A percentile compares a stretch with the other conserved stretches of the same genome.
phyloP scores from a whole-genome alignment of 2,797 vertebrate species.

The Chelon labrosus region DNA sequence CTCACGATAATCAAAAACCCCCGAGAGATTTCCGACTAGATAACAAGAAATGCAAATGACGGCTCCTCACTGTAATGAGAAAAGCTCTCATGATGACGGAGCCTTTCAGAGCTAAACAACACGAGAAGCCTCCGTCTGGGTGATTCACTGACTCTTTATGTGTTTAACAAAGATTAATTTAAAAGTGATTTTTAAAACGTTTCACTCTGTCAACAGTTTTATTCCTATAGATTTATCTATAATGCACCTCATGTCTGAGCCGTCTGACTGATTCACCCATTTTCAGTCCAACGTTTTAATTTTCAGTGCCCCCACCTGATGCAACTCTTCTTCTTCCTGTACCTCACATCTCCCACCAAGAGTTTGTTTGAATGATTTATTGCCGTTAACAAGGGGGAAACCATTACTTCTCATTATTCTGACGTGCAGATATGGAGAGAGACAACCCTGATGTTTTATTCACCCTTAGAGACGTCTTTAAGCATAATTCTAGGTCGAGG shows the following conservation, averaged over 20 bases:
- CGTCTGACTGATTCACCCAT: slow-evolving; percentile 3
- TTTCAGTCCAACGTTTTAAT: slow-evolving; percentile 16
- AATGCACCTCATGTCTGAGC: slow-evolving; percentile 7
- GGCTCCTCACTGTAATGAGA: neutral
- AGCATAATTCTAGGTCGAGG: no score
- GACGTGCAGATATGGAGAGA: neutral
- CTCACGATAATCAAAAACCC: neutral
- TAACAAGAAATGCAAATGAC: neutral
- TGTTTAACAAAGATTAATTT: neutral
- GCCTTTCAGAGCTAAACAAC: neutral
- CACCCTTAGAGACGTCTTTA: no score
- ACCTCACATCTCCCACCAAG: slow-evolving; percentile 8
- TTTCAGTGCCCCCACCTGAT: neutral
- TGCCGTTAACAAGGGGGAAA: neutral
- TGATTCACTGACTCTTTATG: neutral
- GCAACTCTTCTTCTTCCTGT: slow-evolving; percentile 13
- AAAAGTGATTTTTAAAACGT: neutral
- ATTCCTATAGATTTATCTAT: no score
- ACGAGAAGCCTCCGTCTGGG: neutral
- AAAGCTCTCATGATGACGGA: neutral
- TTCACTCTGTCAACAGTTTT: neutral
- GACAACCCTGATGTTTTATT: neutral
- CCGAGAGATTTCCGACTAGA: neutral
- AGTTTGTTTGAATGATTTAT: slow-evolving; percentile 20
- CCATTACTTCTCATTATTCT: slow-evolving; percentile 4